phyloP scores from a whole-genome alignment of 2,113 vertebrate species.

The Oncorhynchus mykiss region DNA sequence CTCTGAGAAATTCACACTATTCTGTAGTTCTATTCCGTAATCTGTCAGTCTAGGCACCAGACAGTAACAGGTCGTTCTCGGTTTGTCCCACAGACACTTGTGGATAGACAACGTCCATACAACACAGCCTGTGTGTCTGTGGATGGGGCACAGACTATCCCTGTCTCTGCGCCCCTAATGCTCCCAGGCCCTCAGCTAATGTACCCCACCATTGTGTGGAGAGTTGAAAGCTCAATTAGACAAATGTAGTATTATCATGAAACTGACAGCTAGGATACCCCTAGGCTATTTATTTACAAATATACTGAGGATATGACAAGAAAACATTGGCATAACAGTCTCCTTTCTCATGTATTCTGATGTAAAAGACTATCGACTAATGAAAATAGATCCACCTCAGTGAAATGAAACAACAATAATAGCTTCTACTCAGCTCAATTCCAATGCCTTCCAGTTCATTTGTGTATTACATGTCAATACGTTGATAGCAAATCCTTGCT shows the following conservation, averaged over 20 bases:
- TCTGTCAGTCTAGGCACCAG: not conserved
- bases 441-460: too few relatives aligned
- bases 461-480: too few relatives aligned
- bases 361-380: not conserved
- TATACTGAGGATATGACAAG: not conserved
- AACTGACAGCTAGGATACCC: not conserved
- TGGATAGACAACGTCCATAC: not conserved
- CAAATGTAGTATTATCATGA: not conserved
- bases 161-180: slow-evolving; percentile 34
- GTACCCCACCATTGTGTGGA: slow-evolving; percentile 33
- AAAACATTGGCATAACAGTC: too few relatives aligned
- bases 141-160: slow-evolving; percentile 14
- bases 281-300: not conserved
- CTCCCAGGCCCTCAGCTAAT: slow-evolving; percentile 28
- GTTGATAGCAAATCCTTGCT: not conserved
- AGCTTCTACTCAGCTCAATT: not conserved
- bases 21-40: slow-evolving; percentile 11
- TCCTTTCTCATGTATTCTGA: not conserved
- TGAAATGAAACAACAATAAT: not conserved
- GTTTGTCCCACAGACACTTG: slow-evolving; percentile 3
- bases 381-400: not conserved
- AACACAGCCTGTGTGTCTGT: too few relatives aligned
- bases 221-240: slow-evolving; percentile 31
- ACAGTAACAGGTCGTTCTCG: not conserved
- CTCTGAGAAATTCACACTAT: slow-evolving; percentile 4